Percentiles rank a stretch among this genome's conserved stretches.
Conservation (phyloP, 2,888 invertebrate genomes). For the Tholera decimalis region DNA sequence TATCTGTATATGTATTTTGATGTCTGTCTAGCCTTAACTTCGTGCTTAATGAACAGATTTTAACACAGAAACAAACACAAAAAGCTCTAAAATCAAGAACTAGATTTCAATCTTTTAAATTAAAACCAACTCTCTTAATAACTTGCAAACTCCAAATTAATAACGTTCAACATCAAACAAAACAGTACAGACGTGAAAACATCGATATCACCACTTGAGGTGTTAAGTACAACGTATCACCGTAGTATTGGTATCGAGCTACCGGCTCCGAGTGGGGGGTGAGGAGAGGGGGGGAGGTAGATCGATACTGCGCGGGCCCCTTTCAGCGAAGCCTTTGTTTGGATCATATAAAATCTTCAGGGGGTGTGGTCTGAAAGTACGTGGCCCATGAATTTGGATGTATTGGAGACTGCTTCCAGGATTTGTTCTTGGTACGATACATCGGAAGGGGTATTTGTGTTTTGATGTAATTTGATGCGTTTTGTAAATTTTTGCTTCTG, state of each 20-base stretch:
- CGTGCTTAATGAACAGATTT: no score
- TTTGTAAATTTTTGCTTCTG: not conserved
- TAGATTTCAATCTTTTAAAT: no score
- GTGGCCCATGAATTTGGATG: constrained; percentile 57
- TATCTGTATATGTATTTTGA: no score
- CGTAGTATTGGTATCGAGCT: constrained; percentile 60
- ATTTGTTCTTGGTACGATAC: not conserved
- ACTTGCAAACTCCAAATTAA: not conserved
- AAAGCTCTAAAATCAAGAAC: not conserved
- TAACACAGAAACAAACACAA: not conserved
- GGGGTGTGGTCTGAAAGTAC: constrained; percentile 78
- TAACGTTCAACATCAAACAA: not conserved
- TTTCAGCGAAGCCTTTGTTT: constrained; percentile 82
- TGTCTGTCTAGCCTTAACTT: not conserved
- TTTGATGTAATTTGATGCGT: not conserved
- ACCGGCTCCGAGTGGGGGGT: constrained; percentile 21
- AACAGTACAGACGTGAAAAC: constrained; percentile 13
- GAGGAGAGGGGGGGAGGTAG: constrained; percentile 42
- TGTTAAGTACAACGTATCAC: constrained; percentile 60
- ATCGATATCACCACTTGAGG: constrained; percentile 48
- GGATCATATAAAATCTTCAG: constrained; percentile 87
- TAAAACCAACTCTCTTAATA: not conserved
- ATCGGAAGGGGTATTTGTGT: not conserved
- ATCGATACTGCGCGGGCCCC: constrained; percentile 67
- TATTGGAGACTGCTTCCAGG: constrained; percentile 15